phyloP scores from a whole-genome alignment of 1,140 invertebrate genomes.

The Diorhabda sublineata region DNA sequence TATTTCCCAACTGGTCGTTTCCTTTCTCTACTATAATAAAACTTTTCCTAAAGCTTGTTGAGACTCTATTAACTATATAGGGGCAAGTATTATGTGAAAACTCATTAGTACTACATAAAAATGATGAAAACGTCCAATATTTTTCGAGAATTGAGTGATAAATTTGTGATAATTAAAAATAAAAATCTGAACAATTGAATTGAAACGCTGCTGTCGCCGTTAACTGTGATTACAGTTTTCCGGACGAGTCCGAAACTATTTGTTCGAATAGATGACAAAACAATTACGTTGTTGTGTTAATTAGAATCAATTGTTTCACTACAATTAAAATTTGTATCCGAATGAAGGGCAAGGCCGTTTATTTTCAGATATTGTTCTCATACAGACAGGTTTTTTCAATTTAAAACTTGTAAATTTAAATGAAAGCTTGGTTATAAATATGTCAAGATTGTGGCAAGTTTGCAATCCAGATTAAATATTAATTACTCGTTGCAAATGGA shows the following conservation, averaged over 20 bases:
- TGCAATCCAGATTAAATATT: neutral
- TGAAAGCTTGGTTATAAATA: neutral
- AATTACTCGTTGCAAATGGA: constrained; percentile 2
- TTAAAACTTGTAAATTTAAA: constrained; percentile 3
- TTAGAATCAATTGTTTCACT: neutral
- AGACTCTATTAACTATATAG: no score
- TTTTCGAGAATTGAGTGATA: no score
- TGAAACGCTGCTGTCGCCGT: no score
- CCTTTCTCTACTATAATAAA: no score
- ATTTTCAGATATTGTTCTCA: neutral
- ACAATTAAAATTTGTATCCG: neutral
- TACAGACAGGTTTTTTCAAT: neutral
- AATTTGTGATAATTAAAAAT: no score
- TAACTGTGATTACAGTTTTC: neutral
- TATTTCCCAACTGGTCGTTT: no score
- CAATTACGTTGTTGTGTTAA: neutral
- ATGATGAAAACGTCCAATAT: no score
- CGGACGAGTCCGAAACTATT: neutral
- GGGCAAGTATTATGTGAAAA: no score
- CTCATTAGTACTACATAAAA: no score
- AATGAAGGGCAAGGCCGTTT: neutral
- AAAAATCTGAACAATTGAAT: no score
- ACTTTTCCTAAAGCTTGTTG: no score
- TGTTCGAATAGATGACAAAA: neutral
- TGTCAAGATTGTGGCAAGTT: constrained; percentile 1